phyloP scores from a whole-genome alignment of 2,888 invertebrate genomes.

The Abrostola triplasia region DNA sequence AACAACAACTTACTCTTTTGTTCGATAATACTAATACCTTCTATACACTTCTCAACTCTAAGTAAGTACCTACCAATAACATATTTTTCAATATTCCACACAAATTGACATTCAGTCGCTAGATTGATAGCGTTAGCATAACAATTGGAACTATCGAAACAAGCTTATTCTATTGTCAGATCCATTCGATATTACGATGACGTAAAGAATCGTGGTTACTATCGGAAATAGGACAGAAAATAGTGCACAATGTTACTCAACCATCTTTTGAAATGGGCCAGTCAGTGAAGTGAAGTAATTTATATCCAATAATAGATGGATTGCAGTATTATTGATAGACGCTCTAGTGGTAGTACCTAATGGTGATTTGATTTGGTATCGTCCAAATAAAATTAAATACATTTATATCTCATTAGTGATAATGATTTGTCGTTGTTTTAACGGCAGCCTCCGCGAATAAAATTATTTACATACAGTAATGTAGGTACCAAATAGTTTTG shows the following conservation, averaged over 20 bases:
- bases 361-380: too few species aligned
- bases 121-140: constrained; percentile 14
- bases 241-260: constrained; percentile 15
- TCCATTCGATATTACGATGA: constrained; percentile 36
- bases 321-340: not conserved
- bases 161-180: constrained; percentile 17
- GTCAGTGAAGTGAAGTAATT: constrained; percentile 12
- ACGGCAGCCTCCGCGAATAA: too few species aligned
- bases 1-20: too few species aligned
- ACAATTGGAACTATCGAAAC: constrained; percentile 24
- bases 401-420: too few species aligned
- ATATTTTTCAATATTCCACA: not conserved
- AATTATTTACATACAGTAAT: too few species aligned
- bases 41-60: too few species aligned
- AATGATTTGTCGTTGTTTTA: too few species aligned
- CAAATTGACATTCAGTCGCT: not conserved
- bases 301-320: constrained; percentile 9
- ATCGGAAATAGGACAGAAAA: constrained; percentile 38
- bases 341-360: not conserved
- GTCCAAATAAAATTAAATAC: too few species aligned
- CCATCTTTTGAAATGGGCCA: constrained; percentile 30
- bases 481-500: too few species aligned
- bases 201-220: constrained; percentile 26
- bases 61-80: too few species aligned
- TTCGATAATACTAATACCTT: too few species aligned